Evolutionary conservation across 2,797 vertebrate genomes (phyloP), one percentile per base, ranked within the genome.

Genomic region (Falco columbarius): DNA sequence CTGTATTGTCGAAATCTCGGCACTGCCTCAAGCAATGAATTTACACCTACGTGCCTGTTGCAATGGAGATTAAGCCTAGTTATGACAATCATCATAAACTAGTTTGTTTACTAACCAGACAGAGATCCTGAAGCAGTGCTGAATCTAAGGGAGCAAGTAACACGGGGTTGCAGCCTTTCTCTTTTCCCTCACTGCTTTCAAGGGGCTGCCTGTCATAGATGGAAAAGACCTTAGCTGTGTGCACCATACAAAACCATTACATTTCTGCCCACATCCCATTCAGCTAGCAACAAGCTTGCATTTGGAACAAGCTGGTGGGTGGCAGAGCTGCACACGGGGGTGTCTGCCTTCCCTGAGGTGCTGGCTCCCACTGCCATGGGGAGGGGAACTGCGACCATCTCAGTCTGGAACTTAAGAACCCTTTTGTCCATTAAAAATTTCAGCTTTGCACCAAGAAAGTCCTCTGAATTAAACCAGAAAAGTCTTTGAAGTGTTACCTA

Each of bases 81-180:
- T 62, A 24, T 9, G n/a, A 71, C 83, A 75, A 30, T 17, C 51
- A 4, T 0, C 38, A 71, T 2, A 9, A 81, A 47, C 51, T 22
- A 42, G 26, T 46, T 17, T 47, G 54, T 52, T 14, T 18, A 17
- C 24, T 13, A 30, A n/a, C 7, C 47, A 29, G 44, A n/a, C 14
- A 9, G 46, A 89, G 52, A 40, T 26, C 8, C 5, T 36, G 58
- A 46, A 46, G 47, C 1, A 2, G 29, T 2, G 32, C 15, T 47
- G 12, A 24, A 38, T 5, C 44, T 11, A 9, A 10, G 8, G 30
- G 46, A 70, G 38, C 19, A 8, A 30, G 12, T 32, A 55, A 7
- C 0, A 42, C 3, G 18, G 14, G 15, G 3, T 0, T 1, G 1
- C 51, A 58, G 90, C n/a, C 42, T 19, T 55, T 27, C 24, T 22